A percentile compares a stretch with the other conserved stretches of the same genome.
These are phyloP conservation scores for Macroramphosus scolopax DNA, from an alignment of 2,797 vertebrate genomes.

Conservation along the genomic window DNA sequence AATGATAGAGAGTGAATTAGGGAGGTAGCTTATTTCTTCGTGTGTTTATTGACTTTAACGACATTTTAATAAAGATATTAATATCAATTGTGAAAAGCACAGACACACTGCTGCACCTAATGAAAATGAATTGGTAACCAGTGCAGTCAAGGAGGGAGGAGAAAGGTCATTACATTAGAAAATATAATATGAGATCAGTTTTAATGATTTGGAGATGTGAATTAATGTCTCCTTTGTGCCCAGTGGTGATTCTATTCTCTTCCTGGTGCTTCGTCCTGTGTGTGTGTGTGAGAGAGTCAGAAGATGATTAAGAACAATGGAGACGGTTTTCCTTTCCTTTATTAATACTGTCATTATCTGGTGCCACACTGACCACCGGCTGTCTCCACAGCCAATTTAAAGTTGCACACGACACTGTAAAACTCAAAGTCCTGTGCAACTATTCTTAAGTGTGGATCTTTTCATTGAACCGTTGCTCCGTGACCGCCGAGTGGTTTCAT, in stretches of 20 bases:
- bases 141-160: slow-evolving; percentile 6
- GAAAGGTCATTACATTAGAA: slow-evolving; percentile 27
- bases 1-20: slow-evolving; percentile 16
- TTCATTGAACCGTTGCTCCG: slow-evolving; percentile 31
- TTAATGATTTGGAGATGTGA: slow-evolving; percentile 40
- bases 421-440: slow-evolving; percentile 17
- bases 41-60: slow-evolving; percentile 25
- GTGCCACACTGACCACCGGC: slow-evolving; percentile 32
- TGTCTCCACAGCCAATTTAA: slow-evolving; percentile 48
- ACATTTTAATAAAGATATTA: slow-evolving; percentile 41
- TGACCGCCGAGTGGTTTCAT: slow-evolving; percentile 31
- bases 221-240: slow-evolving; percentile 32
- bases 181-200: slow-evolving; percentile 25
- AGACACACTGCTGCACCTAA: slow-evolving; percentile 12
- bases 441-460: slow-evolving; percentile 3
- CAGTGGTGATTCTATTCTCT: slow-evolving; percentile 24
- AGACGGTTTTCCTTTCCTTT: slow-evolving; percentile 31
- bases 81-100: slow-evolving; percentile 21
- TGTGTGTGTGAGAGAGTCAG: slow-evolving; percentile 3
- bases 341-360: slow-evolving; percentile 47
- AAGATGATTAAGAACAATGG: slow-evolving; percentile 37
- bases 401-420: slow-evolving; percentile 34
- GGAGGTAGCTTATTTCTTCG: no score
- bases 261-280: neutral
- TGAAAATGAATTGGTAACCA: slow-evolving; percentile 35